Evolutionary conservation across 2,113 vertebrate species (phyloP).

Genomic region (Myotis davidii): DNA sequence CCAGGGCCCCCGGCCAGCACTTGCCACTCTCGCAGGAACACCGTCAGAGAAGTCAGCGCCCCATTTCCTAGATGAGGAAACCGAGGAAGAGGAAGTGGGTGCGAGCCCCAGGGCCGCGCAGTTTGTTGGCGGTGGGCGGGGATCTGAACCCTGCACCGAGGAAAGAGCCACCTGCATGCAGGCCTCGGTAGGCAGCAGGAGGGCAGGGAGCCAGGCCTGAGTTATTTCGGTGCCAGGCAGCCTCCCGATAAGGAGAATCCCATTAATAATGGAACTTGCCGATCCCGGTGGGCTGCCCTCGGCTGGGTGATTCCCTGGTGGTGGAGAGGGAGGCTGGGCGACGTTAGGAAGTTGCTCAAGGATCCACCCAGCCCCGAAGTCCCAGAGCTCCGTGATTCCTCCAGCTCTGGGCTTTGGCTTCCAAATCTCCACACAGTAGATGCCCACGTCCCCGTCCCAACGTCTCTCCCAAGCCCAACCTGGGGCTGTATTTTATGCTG

Average conservation of each 20-base stretch:
- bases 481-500: neutral
- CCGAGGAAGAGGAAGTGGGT: fast-evolving
- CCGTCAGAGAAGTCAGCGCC: fast-evolving
- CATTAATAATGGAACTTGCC: neutral
- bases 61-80: neutral
- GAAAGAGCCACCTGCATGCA: fast-evolving
- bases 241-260: neutral
- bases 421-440: neutral
- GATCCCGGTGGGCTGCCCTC: neutral
- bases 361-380: neutral
- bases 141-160: fast-evolving
- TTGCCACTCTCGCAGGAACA: neutral
- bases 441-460: fast-evolving
- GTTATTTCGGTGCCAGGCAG: neutral
- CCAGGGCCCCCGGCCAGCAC: neutral
- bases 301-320: neutral
- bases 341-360: neutral
- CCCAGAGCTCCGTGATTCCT: neutral
- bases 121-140: neutral
- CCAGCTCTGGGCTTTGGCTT: neutral
- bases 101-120: neutral
- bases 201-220: neutral
- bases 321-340: neutral
- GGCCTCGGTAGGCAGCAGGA: fast-evolving
- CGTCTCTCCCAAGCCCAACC: neutral